Percentiles rank a stretch among this genome's conserved stretches.
phyloP scores from a whole-genome alignment of 2,888 invertebrate genomes.

The Dexiosoma caninum region DNA sequence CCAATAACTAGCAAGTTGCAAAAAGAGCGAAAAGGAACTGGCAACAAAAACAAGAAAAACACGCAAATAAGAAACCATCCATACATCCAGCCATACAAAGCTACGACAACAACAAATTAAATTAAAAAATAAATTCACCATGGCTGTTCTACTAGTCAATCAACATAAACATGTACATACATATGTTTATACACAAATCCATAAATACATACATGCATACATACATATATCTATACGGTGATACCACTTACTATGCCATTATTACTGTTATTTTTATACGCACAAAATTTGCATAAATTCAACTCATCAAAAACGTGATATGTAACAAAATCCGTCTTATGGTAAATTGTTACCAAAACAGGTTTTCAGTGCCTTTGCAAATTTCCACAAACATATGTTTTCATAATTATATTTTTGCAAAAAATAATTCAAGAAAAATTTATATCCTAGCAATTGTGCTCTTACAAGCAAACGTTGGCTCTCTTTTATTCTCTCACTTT shows the following conservation, averaged over 20 bases:
- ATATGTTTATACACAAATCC: too few species aligned
- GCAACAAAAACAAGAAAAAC: constrained; percentile 45
- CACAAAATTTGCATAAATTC: background rate
- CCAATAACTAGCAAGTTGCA: constrained; percentile 28
- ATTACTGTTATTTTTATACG: background rate
- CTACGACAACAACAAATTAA: constrained; percentile 13
- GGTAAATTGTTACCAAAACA: background rate
- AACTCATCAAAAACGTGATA: background rate
- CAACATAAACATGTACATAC: constrained; percentile 11
- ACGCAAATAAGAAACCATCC: constrained; percentile 26
- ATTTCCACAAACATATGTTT: constrained; percentile 57
- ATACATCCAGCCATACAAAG: too few species aligned
- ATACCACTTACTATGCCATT: background rate
- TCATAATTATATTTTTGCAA: constrained; percentile 24
- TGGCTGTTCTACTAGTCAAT: constrained; percentile 23
- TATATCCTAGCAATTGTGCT: too few species aligned
- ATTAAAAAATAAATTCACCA: constrained; percentile 3
- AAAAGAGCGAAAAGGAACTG: background rate
- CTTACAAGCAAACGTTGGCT: too few species aligned
- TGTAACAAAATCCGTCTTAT: background rate
- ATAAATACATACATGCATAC: background rate
- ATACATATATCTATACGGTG: background rate
- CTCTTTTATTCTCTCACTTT: too few species aligned
- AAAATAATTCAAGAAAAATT: too few species aligned
- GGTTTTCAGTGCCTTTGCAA: background rate